A percentile compares a stretch with the other conserved stretches of the same genome.
Conservation (phyloP, 35 echinoderm and acorn worm species). For the Ophioderma brevispina region DNA sequence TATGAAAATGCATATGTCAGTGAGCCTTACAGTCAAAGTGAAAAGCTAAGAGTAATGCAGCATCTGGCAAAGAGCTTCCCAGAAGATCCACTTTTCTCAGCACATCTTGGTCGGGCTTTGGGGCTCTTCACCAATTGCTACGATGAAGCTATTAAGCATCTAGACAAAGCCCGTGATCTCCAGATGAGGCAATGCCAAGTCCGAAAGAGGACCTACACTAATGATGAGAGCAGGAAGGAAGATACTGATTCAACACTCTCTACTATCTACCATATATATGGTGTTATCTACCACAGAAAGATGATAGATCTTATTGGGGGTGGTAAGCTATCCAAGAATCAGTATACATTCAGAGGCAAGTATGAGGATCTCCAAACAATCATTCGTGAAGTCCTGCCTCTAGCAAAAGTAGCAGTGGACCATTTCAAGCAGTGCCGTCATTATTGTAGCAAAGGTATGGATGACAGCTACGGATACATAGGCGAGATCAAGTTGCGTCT, state of each 20-base stretch:
- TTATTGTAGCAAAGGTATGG: background rate
- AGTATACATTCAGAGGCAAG: background rate
- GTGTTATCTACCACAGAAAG: background rate
- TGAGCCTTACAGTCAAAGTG: no score
- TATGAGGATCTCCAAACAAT: background rate
- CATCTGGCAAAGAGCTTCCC: conserved; percentile 29
- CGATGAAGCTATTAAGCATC: background rate
- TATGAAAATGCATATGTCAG: background rate
- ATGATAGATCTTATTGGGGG: conserved; percentile 19
- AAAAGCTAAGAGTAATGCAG: background rate
- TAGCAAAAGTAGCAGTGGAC: background rate
- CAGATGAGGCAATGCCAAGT: background rate
- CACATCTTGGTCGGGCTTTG: conserved; percentile 22
- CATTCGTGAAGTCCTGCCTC: background rate
- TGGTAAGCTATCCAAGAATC: background rate
- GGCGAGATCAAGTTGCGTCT: conserved; percentile 15
- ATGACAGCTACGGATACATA: conserved; percentile 21
- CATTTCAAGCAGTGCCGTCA: conserved; percentile 10
- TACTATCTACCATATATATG: conserved; percentile 16
- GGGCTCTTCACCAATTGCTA: background rate
- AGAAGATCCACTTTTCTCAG: conserved; percentile 17
- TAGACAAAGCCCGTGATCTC: conserved; percentile 4
- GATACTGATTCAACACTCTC: background rate
- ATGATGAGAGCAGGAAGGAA: background rate
- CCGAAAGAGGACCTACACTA: background rate